Conservation (phyloP, 2,797 vertebrate species). For the Sternotherus odoratus region DNA sequence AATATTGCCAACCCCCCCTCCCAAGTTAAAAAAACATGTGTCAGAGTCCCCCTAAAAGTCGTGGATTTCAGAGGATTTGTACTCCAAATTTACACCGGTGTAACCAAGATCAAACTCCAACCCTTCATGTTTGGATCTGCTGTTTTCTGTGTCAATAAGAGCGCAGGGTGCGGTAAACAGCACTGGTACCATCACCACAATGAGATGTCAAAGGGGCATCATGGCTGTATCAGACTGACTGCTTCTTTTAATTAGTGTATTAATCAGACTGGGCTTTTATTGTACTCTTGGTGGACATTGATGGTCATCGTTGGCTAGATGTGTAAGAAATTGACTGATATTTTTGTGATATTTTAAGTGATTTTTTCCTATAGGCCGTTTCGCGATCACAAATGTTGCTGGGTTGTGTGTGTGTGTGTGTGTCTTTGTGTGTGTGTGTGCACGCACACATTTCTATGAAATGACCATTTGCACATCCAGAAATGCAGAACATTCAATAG, state of each 20-base stretch:
- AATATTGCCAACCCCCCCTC: background rate
- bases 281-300: background rate
- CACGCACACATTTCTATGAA: background rate
- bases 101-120: background rate
- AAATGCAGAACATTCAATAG: background rate
- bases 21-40: background rate
- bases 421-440: accelerated
- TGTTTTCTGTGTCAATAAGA: accelerated
- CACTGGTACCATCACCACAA: accelerated
- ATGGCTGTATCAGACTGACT: accelerated
- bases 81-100: background rate
- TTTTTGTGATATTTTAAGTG: accelerated
- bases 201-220: accelerated
- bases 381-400: background rate
- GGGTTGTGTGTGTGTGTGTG: background rate
- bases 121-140: accelerated
- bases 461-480: background rate
- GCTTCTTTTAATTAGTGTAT: accelerated
- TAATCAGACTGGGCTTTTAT: background rate
- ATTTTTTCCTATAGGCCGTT: background rate
- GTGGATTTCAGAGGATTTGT: background rate
- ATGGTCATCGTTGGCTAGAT: accelerated
- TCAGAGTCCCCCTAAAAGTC: background rate
- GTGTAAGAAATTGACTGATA: background rate
- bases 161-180: background rate